phyloP scores from a whole-genome alignment of 2,797 vertebrate species.

The Gymnoscopelus braueri region DNA sequence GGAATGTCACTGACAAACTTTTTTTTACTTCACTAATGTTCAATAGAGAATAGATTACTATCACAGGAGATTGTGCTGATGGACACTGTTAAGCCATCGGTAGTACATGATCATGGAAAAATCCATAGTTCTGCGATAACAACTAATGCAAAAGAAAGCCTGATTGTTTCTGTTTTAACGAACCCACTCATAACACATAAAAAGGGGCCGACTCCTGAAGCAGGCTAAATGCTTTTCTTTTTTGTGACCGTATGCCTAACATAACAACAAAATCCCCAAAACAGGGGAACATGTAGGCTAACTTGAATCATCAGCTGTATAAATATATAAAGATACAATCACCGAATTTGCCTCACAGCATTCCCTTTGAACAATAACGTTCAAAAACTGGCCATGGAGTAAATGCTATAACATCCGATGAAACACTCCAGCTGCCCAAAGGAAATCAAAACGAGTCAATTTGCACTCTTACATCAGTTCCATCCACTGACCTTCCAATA shows the following conservation, averaged over 20 bases:
- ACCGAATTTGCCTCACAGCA: conserved; percentile 35
- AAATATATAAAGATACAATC: conserved; percentile 60
- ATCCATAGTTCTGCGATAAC: conserved; percentile 2
- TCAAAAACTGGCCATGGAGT: conserved; percentile 40
- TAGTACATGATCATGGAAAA: conserved; percentile 49
- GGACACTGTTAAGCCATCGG: conserved; percentile 35
- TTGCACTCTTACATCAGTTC: conserved; percentile 28
- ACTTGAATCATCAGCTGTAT: conserved; percentile 48
- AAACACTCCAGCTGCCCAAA: conserved; percentile 3
- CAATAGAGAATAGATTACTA: conserved; percentile 73
- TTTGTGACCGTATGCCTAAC: conserved; percentile 17
- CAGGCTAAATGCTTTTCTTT: conserved; percentile 27
- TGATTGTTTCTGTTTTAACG: conserved; percentile 35
- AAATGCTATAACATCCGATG: conserved; percentile 43
- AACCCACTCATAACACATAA: conserved; percentile 23
- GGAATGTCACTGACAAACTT: conserved; percentile 61
- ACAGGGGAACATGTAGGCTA: conserved; percentile 34
- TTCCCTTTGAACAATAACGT: conserved; percentile 11
- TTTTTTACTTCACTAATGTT: conserved; percentile 45
- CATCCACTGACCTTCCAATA: background rate
- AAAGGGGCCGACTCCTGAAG: conserved; percentile 30
- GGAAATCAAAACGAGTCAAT: conserved; percentile 31
- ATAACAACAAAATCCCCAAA: conserved; percentile 24
- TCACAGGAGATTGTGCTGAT: conserved; percentile 74
- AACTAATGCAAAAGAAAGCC: conserved; percentile 41